Conservation (phyloP, 2,113 vertebrate genomes). For the Pygoscelis adeliae region DNA sequence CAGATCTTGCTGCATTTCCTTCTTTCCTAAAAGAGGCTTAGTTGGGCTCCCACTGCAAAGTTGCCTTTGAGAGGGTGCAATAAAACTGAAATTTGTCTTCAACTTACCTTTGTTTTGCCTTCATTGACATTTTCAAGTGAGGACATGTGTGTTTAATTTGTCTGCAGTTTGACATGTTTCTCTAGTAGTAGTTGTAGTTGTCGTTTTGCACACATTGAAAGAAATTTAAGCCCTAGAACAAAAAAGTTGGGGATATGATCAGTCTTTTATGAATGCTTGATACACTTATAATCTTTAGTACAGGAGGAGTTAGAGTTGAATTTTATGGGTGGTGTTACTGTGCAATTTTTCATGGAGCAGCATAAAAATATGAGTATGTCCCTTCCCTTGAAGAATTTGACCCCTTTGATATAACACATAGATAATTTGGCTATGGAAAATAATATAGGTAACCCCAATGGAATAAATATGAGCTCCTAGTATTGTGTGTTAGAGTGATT, state of each 20-base stretch:
- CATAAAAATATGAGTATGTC: background rate
- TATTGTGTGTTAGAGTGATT: background rate
- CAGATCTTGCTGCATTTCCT: background rate
- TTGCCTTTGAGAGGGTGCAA: background rate
- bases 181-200: background rate
- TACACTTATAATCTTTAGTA: background rate
- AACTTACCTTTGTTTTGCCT: background rate
- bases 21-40: background rate
- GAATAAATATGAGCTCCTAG: background rate
- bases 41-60: fast-evolving
- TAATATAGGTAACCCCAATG: background rate
- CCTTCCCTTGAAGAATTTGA: background rate
- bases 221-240: background rate
- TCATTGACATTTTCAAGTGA: background rate
- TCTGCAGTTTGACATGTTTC: background rate
- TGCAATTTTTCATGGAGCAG: background rate
- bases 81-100: background rate
- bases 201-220: background rate
- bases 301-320: background rate
- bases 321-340: background rate
- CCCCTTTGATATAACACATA: background rate
- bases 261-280: background rate
- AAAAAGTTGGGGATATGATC: background rate
- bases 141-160: background rate
- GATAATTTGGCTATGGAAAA: background rate